Conservation (phyloP, 2,888 invertebrate genomes). For the Steinernema hermaphroditum region DNA sequence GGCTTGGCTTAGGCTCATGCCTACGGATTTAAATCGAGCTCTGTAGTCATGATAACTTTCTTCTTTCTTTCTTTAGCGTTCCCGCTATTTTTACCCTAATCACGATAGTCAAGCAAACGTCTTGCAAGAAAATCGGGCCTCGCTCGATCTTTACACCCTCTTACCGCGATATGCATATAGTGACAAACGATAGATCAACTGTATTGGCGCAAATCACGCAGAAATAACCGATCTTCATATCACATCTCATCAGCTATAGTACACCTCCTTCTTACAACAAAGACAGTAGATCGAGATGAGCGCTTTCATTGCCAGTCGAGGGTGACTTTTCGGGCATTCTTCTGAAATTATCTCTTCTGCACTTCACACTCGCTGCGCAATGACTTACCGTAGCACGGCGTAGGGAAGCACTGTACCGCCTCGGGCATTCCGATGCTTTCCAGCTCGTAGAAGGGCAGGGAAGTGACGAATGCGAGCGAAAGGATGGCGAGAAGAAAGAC, state of each 20-base stretch:
- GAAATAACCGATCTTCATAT: not conserved
- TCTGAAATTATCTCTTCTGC: not conserved
- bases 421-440: too few species aligned
- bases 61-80: too few species aligned
- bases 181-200: not conserved
- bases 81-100: too few species aligned
- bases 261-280: not conserved
- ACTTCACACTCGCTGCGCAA: too few species aligned
- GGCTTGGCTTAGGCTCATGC: too few species aligned
- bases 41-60: too few species aligned
- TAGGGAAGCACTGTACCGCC: not conserved
- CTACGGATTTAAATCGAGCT: too few species aligned
- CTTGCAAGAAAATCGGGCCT: not conserved
- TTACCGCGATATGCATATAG: not conserved
- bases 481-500: too few species aligned
- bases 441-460: too few species aligned
- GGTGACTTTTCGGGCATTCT: slow-evolving; percentile 4
- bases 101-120: too few species aligned
- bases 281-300: not conserved
- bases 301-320: not conserved
- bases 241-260: not conserved
- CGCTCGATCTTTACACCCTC: not conserved
- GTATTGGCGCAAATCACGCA: too few species aligned
- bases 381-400: not conserved
- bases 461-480: too few species aligned